Evolutionary conservation across 2,797 vertebrate genomes (phyloP).

Genomic region (Ptychadena robeensis): DNA sequence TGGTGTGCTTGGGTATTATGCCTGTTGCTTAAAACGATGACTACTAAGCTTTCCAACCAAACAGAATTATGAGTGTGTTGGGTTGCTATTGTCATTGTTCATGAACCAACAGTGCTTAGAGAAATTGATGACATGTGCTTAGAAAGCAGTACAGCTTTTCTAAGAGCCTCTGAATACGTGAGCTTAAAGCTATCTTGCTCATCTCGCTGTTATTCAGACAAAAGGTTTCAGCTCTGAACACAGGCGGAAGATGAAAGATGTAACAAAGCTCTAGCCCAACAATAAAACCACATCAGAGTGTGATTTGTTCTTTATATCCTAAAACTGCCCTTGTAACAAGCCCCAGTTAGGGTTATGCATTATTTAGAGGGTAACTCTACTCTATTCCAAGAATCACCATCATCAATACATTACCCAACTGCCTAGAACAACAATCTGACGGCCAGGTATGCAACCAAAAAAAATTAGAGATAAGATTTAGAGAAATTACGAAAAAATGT

Average conservation of each 20-base stretch:
- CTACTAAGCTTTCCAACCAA: constrained; percentile 50
- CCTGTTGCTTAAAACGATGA: constrained; percentile 56
- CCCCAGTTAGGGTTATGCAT: no score
- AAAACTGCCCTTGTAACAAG: neutral
- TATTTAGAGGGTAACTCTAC: no score
- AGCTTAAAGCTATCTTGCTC: constrained; percentile 14
- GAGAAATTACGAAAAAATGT: no score
- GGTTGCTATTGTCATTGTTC: constrained; percentile 50
- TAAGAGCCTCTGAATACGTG: neutral
- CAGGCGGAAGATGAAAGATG: neutral
- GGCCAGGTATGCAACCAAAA: no score
- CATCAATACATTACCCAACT: no score
- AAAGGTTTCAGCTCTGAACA: constrained; percentile 23
- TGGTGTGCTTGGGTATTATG: constrained; percentile 45
- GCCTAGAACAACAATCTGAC: no score
- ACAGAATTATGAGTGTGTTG: constrained; percentile 52
- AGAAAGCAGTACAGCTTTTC: constrained; percentile 42
- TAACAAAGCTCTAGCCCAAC: neutral
- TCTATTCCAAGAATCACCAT: no score
- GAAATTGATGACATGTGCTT: constrained; percentile 49
- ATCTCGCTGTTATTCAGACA: constrained; percentile 24
- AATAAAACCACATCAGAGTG: neutral
- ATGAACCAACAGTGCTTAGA: constrained; percentile 53
- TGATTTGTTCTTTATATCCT: neutral
- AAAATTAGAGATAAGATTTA: no score